Conservation (phyloP, 1,140 invertebrate genomes). For the Zaprionus taronus region DNA sequence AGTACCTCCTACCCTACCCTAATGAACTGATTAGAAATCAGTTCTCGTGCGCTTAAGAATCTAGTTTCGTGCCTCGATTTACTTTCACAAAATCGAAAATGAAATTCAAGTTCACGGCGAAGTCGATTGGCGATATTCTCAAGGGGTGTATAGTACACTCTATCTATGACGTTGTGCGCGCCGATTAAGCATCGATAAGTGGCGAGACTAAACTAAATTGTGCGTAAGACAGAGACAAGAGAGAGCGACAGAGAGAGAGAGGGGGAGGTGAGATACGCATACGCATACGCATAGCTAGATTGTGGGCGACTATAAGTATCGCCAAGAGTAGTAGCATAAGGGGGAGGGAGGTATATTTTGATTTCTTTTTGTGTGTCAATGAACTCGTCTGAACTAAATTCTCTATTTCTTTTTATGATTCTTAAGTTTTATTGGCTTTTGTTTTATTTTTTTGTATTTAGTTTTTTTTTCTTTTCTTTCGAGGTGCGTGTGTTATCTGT, state of each 20-base stretch:
- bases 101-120: conserved; percentile 75
- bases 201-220: conserved; percentile 28
- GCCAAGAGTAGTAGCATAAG: conserved; percentile 30
- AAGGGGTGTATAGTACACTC: conserved; percentile 3
- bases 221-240: neutral
- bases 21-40: conserved; percentile 70
- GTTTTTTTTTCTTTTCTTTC: conserved; percentile 47
- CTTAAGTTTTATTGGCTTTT: conserved; percentile 51
- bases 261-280: conserved; percentile 15
- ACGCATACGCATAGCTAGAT: conserved; percentile 29
- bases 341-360: conserved; percentile 57
- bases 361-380: conserved; percentile 80
- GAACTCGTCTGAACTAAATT: conserved; percentile 78
- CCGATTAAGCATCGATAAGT: conserved; percentile 37
- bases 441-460: conserved; percentile 56
- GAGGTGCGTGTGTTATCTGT: conserved; percentile 65
- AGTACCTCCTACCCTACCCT: neutral
- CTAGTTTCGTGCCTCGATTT: conserved; percentile 33
- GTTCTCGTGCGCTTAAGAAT: conserved; percentile 52
- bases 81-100: conserved; percentile 65
- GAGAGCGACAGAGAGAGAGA: too few species aligned
- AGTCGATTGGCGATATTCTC: conserved; percentile 17
- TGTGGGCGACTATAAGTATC: conserved; percentile 42
- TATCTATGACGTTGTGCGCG: conserved; percentile 26
- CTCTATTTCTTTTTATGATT: conserved; percentile 62